Percentiles rank a stretch among this genome's conserved stretches.
phyloP scores from a whole-genome alignment of 2,113 vertebrate genomes.

The Mugil cephalus region DNA sequence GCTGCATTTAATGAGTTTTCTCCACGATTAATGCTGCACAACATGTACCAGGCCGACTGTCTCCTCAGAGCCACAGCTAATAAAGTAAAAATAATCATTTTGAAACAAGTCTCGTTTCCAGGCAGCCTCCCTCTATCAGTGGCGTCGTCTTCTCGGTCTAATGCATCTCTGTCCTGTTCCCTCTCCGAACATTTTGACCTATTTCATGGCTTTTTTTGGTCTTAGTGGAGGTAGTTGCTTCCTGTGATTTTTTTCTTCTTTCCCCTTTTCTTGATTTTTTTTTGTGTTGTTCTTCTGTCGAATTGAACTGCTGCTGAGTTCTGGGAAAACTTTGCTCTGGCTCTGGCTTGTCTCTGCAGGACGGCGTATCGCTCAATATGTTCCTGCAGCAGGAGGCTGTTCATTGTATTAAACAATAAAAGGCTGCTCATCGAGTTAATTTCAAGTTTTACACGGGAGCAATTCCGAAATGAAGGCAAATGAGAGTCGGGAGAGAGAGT shows the following conservation, averaged over 20 bases:
- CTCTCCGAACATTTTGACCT: constrained; percentile 7
- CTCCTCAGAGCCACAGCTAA: not conserved
- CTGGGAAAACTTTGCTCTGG: constrained; percentile 39
- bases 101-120: no score
- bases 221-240: not conserved
- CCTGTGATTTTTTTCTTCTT: not conserved
- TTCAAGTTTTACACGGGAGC: constrained; percentile 5
- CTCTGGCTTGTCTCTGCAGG: constrained; percentile 31
- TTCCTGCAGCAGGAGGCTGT: constrained; percentile 7
- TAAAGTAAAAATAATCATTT: not conserved
- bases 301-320: constrained; percentile 32
- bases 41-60: not conserved
- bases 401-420: constrained; percentile 13
- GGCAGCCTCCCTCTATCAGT: no score
- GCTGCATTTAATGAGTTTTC: not conserved
- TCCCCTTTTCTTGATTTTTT: not conserved
- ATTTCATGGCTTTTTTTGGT: constrained; percentile 24
- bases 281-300: constrained; percentile 10
- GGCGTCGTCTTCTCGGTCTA: no score
- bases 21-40: not conserved
- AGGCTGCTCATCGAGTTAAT: constrained; percentile 3
- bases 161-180: no score
- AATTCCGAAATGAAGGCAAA: not conserved
- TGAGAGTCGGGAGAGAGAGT: not conserved
- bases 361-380: constrained; percentile 41